phyloP scores from a whole-genome alignment of 2,888 invertebrate genomes.

The Leptura quadrifasciata region DNA sequence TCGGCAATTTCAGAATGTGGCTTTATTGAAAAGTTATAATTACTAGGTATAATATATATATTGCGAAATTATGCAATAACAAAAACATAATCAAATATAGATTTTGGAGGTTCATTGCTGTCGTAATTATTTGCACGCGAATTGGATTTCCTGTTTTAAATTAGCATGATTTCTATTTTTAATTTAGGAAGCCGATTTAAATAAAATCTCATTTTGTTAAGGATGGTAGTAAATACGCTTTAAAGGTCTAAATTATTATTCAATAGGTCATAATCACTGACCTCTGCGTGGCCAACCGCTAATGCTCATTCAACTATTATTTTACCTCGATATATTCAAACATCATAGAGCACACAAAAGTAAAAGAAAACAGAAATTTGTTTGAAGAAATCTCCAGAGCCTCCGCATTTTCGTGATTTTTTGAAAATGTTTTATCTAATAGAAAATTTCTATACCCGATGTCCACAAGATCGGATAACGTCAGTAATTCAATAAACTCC shows the following conservation, averaged over 20 bases:
- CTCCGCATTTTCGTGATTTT: no score
- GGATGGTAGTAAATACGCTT: neutral
- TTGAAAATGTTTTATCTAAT: no score
- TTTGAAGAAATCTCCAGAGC: no score
- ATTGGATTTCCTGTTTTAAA: constrained; percentile 22
- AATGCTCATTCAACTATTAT: neutral
- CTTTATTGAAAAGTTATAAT: no score
- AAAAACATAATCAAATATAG: neutral
- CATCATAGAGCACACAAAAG: neutral
- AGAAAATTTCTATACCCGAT: no score
- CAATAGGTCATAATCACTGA: neutral
- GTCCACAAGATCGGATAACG: no score
- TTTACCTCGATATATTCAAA: neutral
- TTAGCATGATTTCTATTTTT: constrained; percentile 5
- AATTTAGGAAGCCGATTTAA: constrained; percentile 9
- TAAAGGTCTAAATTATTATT: neutral
- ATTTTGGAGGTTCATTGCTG: neutral
- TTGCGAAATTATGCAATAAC: constrained; percentile 16
- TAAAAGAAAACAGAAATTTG: neutral
- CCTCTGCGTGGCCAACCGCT: neutral
- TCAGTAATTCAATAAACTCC: no score
- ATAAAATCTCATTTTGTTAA: neutral
- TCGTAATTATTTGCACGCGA: neutral
- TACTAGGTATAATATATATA: neutral
- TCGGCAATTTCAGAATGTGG: no score